Conservation (phyloP, 2,113 vertebrate species). For the Capreolus pygargus region DNA sequence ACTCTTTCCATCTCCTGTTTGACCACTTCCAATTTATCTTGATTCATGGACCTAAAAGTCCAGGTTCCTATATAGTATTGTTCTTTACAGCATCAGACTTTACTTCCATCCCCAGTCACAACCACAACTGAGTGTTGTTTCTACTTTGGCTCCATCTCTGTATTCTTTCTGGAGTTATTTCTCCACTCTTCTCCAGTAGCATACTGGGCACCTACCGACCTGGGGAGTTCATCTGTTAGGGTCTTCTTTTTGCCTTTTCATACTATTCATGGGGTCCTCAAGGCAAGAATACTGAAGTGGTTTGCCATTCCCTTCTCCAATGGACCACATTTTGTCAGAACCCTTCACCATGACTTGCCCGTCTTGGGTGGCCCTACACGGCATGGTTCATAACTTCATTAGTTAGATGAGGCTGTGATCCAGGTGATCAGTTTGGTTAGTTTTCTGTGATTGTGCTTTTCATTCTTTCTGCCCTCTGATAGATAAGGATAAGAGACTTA, state of each 20-base stretch:
- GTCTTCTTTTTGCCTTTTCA: background rate
- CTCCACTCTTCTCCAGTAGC: background rate
- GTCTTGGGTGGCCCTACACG: background rate
- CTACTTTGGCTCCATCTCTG: background rate
- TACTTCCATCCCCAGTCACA: background rate
- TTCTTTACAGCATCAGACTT: background rate
- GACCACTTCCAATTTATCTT: background rate
- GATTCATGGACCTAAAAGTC: background rate
- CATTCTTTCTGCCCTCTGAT: background rate
- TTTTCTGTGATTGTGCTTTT: background rate
- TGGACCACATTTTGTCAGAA: background rate
- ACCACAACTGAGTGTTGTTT: background rate
- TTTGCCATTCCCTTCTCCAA: background rate
- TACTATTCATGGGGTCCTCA: background rate
- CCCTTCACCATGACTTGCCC: background rate
- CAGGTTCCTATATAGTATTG: background rate
- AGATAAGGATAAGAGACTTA: background rate
- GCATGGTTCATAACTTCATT: background rate
- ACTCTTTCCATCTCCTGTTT: background rate
- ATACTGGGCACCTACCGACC: background rate
- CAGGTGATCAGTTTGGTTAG: background rate
- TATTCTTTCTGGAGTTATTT: background rate
- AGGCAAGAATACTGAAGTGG: background rate
- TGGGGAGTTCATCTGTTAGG: background rate
- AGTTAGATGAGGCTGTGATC: background rate